These are phyloP conservation scores for Ormyrus nitidulus DNA, from an alignment of 2,888 invertebrate genomes.

Conservation along the genomic window DNA sequence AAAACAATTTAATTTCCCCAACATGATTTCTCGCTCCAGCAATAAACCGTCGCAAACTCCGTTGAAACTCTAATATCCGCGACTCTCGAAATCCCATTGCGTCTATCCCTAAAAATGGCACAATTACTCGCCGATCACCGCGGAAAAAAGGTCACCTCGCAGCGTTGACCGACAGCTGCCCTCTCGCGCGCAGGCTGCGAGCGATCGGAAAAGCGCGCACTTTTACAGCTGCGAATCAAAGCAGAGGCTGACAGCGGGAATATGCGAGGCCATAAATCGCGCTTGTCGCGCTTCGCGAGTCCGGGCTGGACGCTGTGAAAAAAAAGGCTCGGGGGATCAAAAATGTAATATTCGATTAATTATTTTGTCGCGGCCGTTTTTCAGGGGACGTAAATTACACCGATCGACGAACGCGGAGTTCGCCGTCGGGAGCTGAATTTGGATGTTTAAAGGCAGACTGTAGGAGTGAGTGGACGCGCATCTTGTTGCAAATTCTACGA, in stretches of 20 bases:
- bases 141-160: neutral
- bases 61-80: too few relatives aligned
- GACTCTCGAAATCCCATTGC: too few relatives aligned
- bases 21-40: too few relatives aligned
- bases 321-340: neutral
- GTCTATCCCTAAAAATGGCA: neutral
- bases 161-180: neutral
- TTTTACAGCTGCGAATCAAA: conserved; percentile 22
- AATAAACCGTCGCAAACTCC: too few relatives aligned
- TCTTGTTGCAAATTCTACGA: too few relatives aligned
- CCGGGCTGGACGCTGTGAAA: neutral
- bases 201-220: conserved; percentile 19
- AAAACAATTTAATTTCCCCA: too few relatives aligned
- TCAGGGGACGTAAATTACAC: too few relatives aligned
- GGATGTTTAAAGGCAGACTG: too few relatives aligned
- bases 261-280: conserved; percentile 26
- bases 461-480: too few relatives aligned
- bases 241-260: conserved; percentile 20
- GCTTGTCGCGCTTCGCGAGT: neutral
- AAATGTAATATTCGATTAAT: conserved; percentile 28
- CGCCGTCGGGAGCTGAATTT: too few relatives aligned
- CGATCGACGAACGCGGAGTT: too few relatives aligned
- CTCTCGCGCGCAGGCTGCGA: neutral
- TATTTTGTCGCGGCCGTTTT: conserved; percentile 2
- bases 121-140: neutral